Evolutionary conservation across 53 echinoderm and acorn worm genomes (phyloP).

Genomic region (Paracentrotus lividus): DNA sequence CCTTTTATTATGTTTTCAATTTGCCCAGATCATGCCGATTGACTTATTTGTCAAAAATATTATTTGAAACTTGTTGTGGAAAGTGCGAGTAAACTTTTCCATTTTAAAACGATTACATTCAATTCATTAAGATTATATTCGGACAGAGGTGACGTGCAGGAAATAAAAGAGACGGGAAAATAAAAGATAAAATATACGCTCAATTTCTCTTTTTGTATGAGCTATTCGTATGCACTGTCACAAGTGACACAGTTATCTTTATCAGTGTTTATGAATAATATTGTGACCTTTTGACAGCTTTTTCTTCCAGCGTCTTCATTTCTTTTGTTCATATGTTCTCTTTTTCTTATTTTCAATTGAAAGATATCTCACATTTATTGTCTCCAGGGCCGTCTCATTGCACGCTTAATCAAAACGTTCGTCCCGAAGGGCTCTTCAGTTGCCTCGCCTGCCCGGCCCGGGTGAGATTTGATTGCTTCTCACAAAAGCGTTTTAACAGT

Average conservation of each 20-base stretch:
- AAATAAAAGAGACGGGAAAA: background rate
- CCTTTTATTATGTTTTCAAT: no score
- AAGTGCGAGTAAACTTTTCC: background rate
- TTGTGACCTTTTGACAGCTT: background rate
- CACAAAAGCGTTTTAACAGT: conserved; percentile 52
- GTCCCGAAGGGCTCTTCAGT: conserved; percentile 23
- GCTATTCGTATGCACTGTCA: background rate
- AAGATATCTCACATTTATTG: conserved; percentile 25
- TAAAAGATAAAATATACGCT: background rate
- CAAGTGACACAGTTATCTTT: background rate
- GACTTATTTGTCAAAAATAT: background rate
- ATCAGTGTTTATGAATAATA: background rate
- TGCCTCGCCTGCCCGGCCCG: background rate
- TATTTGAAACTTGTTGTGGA: background rate
- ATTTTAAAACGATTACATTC: background rate
- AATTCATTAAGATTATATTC: background rate
- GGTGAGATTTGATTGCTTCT: conserved; percentile 44
- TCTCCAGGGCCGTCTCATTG: conserved; percentile 11
- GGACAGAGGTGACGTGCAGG: background rate
- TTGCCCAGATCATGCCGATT: no score
- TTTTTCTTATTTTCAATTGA: conserved; percentile 45
- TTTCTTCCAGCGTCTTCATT: background rate
- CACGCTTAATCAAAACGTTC: conserved; percentile 48
- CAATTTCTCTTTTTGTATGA: background rate
- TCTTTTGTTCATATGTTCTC: conserved; percentile 22